Base-by-base conservation (phyloP, 2,888 invertebrate genomes). In the Oeneis ivallda region DNA sequence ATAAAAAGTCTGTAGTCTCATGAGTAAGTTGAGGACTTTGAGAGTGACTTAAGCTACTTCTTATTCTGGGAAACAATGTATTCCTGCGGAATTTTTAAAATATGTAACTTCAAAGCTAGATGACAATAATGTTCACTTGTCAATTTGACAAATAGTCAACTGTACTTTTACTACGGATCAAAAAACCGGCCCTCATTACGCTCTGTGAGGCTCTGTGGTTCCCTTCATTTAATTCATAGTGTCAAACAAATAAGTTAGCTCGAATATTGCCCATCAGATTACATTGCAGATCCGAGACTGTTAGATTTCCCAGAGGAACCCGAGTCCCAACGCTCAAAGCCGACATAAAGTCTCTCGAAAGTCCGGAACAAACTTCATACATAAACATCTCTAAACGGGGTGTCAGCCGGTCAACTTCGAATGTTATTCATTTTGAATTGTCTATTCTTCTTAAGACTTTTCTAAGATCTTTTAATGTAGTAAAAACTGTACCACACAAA, bases 301-400 rank as follows among this genome's bases (percentile, higher is more conserved):
- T 52, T 60, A 71, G 69, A 71, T 69, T 71, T 71, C 71, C 71
- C 71, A 62, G n/a, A 41, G 62, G 70, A 50, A 43, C 43, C 13
- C n/a, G 32, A 50, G 63, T 66, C 63, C 58, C 52, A 63, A 53
- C 57, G 62, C 58, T 64, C 65, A 70, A 64, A 64, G 68, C 59
- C 59, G 53, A 49, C 58, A 47, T 67, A 65, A 67, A 67, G 63
- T 67, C 57, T 53, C 60, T 60, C 15, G 64, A 50, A 62, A 62
- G 34, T 68, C 57, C 57, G 63, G 45, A 57, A 63, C 57, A 58
- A 68, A 64, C 64, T 68, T 65, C 68, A 68, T 68, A 70, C 63
- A 66, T 68, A 68, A 68, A 68, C 66, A 69, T 69, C 56, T 56
- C 43, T 69, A 65, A 65, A 65, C 49, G 59, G 61, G 41, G 52